These are phyloP conservation scores for Echinarachnius parma DNA, from an alignment of 53 echinoderm and acorn worm genomes.

Conservation along the genomic window DNA sequence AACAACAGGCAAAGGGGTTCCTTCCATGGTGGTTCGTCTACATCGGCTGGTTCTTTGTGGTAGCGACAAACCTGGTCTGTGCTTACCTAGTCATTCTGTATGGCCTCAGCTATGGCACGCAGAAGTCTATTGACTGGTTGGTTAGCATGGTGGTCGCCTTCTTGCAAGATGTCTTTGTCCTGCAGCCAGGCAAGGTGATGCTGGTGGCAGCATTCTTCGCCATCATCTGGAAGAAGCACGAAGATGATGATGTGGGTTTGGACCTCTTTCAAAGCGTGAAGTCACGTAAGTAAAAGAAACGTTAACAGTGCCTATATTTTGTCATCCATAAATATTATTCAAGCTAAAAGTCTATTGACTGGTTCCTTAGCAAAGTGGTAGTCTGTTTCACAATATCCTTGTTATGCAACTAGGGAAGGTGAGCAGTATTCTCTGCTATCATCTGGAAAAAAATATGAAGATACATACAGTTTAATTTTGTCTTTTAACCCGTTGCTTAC, in stretches of 20 bases:
- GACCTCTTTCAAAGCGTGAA: too few species aligned
- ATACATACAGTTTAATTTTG: too few species aligned
- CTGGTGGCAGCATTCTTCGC: constrained; percentile 73
- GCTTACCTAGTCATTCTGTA: constrained; percentile 84
- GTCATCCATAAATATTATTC: too few species aligned
- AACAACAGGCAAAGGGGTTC: constrained; percentile 22
- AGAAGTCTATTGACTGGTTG: constrained; percentile 83
- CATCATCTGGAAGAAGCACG: constrained; percentile 56
- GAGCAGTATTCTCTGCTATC: too few species aligned
- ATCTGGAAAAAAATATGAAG: too few species aligned
- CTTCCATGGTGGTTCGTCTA: constrained; percentile 95
- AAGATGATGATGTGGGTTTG: constrained; percentile 74
- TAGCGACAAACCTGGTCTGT: constrained; percentile 42
- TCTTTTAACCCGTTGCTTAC: too few species aligned
- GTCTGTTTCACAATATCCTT: too few species aligned
- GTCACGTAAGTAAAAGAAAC: too few species aligned
- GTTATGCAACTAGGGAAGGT: too few species aligned
- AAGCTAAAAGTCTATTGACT: too few species aligned
- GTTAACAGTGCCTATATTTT: too few species aligned
- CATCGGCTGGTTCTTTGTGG: constrained; percentile 68
- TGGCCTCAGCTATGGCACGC: constrained; percentile 78
- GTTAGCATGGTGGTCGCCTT: constrained; percentile 72
- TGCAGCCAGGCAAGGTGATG: constrained; percentile 85
- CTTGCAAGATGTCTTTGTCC: constrained; percentile 66
- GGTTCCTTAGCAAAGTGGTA: too few species aligned